Percentiles rank a stretch among this genome's conserved stretches.
Conservation (phyloP, 2,888 invertebrate genomes). For the Scelioninae gen. 1 region DNA sequence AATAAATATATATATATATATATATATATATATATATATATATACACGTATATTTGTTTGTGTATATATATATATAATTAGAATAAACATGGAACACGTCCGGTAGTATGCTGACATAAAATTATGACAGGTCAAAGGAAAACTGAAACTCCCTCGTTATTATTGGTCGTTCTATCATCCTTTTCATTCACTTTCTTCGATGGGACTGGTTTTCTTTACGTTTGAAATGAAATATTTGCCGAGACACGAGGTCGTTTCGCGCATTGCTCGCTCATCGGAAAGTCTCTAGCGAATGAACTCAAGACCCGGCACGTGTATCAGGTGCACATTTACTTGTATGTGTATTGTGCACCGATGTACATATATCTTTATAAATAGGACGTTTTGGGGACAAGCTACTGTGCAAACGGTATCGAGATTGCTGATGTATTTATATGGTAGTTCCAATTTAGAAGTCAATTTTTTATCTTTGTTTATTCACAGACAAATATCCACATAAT, state of each 20-base stretch:
- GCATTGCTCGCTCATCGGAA: conserved; percentile 37
- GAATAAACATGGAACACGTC: conserved; percentile 14
- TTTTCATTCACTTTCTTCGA: conserved; percentile 55
- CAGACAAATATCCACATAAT: no score
- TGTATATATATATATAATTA: no score
- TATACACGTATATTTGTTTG: no score
- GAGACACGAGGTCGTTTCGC: conserved; percentile 38
- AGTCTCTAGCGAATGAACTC: conserved; percentile 41
- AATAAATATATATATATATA: not conserved
- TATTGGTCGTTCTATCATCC: conserved; percentile 35
- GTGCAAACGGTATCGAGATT: not conserved
- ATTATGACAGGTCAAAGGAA: conserved; percentile 32
- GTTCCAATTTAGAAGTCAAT: no score
- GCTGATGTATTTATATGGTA: not conserved
- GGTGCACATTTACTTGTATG: conserved; percentile 13
- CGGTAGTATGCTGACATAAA: not conserved
- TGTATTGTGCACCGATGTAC: not conserved
- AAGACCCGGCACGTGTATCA: conserved; percentile 39
- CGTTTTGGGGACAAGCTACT: conserved; percentile 25
- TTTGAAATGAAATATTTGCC: conserved; percentile 49
- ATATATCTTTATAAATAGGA: conserved; percentile 9
- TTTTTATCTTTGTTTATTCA: no score
- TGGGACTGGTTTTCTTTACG: conserved; percentile 39
- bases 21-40: not conserved
- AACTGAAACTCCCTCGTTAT: conserved; percentile 33